Evolutionary conservation across 2,797 vertebrate species (phyloP).

Genomic region (Gadopsis marmoratus): DNA sequence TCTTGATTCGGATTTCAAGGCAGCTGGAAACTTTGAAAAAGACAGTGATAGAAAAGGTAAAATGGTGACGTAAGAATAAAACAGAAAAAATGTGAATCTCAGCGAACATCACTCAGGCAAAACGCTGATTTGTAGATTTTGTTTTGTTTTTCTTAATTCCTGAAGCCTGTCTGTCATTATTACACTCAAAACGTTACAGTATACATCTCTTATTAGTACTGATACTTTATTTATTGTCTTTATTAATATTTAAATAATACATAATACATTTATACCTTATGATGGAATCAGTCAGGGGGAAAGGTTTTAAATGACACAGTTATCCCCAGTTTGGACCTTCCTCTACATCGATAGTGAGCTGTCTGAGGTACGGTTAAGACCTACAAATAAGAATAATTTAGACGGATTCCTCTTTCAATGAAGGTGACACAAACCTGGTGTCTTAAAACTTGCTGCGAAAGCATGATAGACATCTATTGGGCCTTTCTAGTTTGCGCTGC

Average conservation of each 20-base stretch:
- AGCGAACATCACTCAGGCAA: background rate
- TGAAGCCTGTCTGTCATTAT: background rate
- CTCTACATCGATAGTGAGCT: background rate
- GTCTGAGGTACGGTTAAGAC: background rate
- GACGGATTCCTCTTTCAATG: background rate
- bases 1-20: too few relatives aligned
- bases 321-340: background rate
- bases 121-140: background rate
- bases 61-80: too few relatives aligned
- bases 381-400: background rate
- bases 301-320: background rate
- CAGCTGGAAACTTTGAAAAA: too few relatives aligned
- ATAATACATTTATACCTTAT: too few relatives aligned
- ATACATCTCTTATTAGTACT: background rate
- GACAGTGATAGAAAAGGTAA: too few relatives aligned
- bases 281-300: background rate
- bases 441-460: background rate
- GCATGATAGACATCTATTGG: slow-evolving; percentile 1
- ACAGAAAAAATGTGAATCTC: background rate
- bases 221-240: background rate
- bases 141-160: background rate
- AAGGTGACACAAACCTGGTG: slow-evolving; percentile 9
- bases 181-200: background rate
- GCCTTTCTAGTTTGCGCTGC: slow-evolving; percentile 7
- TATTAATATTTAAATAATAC: too few relatives aligned